Percentiles rank a stretch among this genome's conserved stretches.
Conservation (phyloP, 2,888 invertebrate genomes). For the Siphonodentalium dalli region DNA sequence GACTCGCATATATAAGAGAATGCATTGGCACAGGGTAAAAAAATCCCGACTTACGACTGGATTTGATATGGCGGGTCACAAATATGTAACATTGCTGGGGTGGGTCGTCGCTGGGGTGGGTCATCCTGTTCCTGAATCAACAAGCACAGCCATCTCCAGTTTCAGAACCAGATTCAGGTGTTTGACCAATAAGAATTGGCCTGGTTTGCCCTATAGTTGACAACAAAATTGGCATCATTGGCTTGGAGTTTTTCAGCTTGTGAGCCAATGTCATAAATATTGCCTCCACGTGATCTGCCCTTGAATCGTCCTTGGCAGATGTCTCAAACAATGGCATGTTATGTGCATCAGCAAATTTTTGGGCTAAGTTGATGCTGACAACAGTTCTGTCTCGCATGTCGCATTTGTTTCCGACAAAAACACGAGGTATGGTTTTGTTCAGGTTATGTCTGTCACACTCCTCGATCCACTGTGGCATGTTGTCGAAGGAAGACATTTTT, state of each 20-base stretch:
- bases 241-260: slow-evolving; percentile 74
- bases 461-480: slow-evolving; percentile 77
- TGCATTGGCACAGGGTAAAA: no score
- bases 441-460: slow-evolving; percentile 77
- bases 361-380: slow-evolving; percentile 77
- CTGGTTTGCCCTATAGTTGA: no score
- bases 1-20: no score
- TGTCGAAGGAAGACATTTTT: slow-evolving; percentile 72
- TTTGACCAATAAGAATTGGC: no score
- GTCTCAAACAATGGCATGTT: slow-evolving; percentile 84
- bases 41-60: no score
- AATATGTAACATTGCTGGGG: no score
- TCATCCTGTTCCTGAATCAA: no score
- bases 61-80: no score
- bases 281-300: slow-evolving; percentile 79
- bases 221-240: slow-evolving; percentile 69
- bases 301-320: slow-evolving; percentile 77
- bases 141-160: no score
- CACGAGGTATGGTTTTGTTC: slow-evolving; percentile 73
- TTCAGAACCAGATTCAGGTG: no score
- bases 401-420: slow-evolving; percentile 83
- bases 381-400: slow-evolving; percentile 71
- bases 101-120: no score
- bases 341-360: slow-evolving; percentile 68
- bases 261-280: slow-evolving; percentile 84